Evolutionary conservation across 1,140 invertebrate genomes (phyloP), one percentile per base, ranked within the genome.

Genomic region (Hyles vespertilio): DNA sequence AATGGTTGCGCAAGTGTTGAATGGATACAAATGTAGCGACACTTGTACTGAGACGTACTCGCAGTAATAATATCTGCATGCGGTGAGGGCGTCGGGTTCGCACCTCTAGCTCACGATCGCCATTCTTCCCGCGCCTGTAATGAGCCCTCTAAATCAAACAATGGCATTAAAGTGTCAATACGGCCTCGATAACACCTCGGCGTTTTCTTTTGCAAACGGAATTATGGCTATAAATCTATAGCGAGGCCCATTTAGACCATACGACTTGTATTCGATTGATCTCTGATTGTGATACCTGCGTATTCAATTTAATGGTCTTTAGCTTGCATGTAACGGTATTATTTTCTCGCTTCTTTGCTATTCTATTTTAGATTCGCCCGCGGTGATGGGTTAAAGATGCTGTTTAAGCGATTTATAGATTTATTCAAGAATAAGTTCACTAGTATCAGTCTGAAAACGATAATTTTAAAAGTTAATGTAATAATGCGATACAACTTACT

Each of bases 141-240:
- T 88, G 85, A 87, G 81, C 69, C 67, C 80, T 81, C 76, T 88
- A 88, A 87, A 88, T 87, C 85, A 88, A 85, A 88, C 85, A 88
- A 88, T 85, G 79, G 85, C 81, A 88, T 88, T 88, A 87, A 85
- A 81, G 83, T 88, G 85, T 87, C 85, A 88, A 86, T 88, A 79
- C 67, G 44, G 69, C 63, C 76, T 78, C 81, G 83, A 87, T 87
- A 87, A 79, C 81, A 81, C 80, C 83, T 76, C 71, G 80, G 66
- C 79, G 78, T 85, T 84, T 87, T 87, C 79, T 87, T 84, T 85
- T 81, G 80, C 76, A 77, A 65, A 70, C 65, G 63, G 79, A 75
- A 83, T 85, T 87, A 84, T 83, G 75, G 75, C 63, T 62, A 84
- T 86, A 87, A 87, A 87, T 85, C 76, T 74, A 64, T 69, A 67